Evolutionary conservation across 2,888 invertebrate genomes (phyloP), one percentile per base, ranked within the genome.

Genomic region (Caenorhabditis virilis): DNA sequence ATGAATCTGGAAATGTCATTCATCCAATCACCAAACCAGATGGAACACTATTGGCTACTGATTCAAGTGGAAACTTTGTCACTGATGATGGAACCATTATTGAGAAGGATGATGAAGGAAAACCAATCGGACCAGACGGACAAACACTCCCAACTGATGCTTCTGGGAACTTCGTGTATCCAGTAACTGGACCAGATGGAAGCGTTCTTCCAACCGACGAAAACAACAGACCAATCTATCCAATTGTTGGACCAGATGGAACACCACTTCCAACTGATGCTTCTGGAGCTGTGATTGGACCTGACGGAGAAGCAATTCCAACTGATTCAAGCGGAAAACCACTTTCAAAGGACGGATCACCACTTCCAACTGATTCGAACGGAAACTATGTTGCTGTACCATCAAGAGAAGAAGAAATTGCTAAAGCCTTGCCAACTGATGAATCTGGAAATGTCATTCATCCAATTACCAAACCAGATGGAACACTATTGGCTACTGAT

Each of bases 171-270:
- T 67, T 51, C 54, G 56, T 62, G 22, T 57, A 53, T 22, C 62
- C 58, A 6, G 72, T 48, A 11, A 63, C 65, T 22, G 74, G 56
- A 22, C 41, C 64, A 16, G 72, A 74, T 39, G 53, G 57, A 9
- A 20, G 20, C 15, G 50, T 51, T 15, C 36, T 62, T 13, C 62
- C 67, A 23, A 67, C 67, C 2, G 67, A 67, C 42, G 27, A 46
- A 18, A 47, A 33, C 33, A 45, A 55, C 16, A 11, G 43, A 38
- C 38, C 27, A 41, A 57, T 20, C 25, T 22, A 49, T 18, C 25
- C 43, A 6, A 41, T 54, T 20, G 58, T 78, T 25, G 69, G 69
- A 20, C 69, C 76, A 4, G 76, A 76, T 26, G 73, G 74, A 9
- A 46, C 58, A 23, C 68, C 74, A 16, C 45, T 72, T 25, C 71